Conservation (phyloP, 1,140 invertebrate species). For the Cotesia chilonis region DNA sequence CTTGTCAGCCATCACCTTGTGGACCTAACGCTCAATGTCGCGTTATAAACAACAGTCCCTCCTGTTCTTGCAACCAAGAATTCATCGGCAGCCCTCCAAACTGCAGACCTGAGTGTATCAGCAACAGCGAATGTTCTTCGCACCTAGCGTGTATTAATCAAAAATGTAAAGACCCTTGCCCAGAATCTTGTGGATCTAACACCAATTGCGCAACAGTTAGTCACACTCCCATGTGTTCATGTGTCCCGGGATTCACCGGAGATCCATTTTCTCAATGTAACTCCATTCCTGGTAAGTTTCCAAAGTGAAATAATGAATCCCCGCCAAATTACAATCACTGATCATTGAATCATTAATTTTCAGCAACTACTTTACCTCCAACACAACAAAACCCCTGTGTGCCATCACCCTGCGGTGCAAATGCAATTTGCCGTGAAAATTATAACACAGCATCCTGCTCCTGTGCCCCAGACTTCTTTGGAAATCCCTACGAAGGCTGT, state of each 20-base stretch:
- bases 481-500: constrained; percentile 81
- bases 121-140: constrained; percentile 66
- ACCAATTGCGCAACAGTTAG: constrained; percentile 76
- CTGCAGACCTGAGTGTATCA: constrained; percentile 68
- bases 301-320: too few species aligned
- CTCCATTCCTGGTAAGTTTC: constrained; percentile 66
- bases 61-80: constrained; percentile 69
- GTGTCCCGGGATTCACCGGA: constrained; percentile 72
- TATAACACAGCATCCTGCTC: constrained; percentile 74
- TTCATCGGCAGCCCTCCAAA: constrained; percentile 64
- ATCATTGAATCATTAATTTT: neutral
- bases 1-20: constrained; percentile 77
- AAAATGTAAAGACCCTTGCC: constrained; percentile 70
- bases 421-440: constrained; percentile 76
- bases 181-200: constrained; percentile 65
- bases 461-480: constrained; percentile 76
- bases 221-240: constrained; percentile 71
- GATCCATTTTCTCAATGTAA: constrained; percentile 78
- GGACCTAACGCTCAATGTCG: constrained; percentile 75
- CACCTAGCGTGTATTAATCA: constrained; percentile 68
- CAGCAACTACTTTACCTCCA: constrained; percentile 3
- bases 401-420: constrained; percentile 77
- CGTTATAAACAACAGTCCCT: constrained; percentile 68
- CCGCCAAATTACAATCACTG: too few species aligned
- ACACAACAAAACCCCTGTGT: constrained; percentile 68